Base-by-base conservation (phyloP, 2,113 vertebrate genomes). In the Eulacestoma nigropectus region DNA sequence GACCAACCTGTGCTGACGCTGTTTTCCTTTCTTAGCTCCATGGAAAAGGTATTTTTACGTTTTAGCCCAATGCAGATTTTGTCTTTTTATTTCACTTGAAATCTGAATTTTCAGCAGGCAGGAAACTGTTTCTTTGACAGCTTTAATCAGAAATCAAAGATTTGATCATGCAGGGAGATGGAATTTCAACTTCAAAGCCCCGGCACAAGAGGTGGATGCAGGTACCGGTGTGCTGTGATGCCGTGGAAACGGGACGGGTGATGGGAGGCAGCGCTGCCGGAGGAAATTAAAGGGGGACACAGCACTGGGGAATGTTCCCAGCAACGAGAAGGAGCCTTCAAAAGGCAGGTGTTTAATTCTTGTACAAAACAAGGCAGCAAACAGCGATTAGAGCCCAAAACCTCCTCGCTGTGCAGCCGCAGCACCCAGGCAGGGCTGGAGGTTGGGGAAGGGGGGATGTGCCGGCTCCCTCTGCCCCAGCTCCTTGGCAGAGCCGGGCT, bases 71-170 rank as follows among this genome's bases (percentile, higher is more conserved):
- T 29, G 39, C 49, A 79, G 55, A 49, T 74, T 68, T 46, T 25
- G 6, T 5, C 26, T 30, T 50, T 69, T 57, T 70, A 41, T 30
- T 44, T 37, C 12, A 55, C 35, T 76, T 90, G 35, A 25, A 68
- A 82, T 81, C 49, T 49, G 41, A 78, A 42, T 87, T 82, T 87
- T 78, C 29, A 56, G 52, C 39, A 33, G 68, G 44, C 30, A 69
- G 72, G 68, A 95, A 93, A 74, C 75, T 75, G 18, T 69, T 96
- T 73, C 72, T 88, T 77, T 18, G 50, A 46, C 76, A 81, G 68
- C 77, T 92, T 80, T 84, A 81, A 93, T 75, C 52, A 86, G 64
- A 77, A 97, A 77, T 81, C 89, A 89, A 89, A 78, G 68, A 84
- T 64, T 6, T 84, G 76, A 52, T 84, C 73, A 47, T 5, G 52